A percentile compares a stretch with the other conserved stretches of the same genome.
phyloP scores from a whole-genome alignment of 2,797 vertebrate species.

The Gymnothorax javanicus region DNA sequence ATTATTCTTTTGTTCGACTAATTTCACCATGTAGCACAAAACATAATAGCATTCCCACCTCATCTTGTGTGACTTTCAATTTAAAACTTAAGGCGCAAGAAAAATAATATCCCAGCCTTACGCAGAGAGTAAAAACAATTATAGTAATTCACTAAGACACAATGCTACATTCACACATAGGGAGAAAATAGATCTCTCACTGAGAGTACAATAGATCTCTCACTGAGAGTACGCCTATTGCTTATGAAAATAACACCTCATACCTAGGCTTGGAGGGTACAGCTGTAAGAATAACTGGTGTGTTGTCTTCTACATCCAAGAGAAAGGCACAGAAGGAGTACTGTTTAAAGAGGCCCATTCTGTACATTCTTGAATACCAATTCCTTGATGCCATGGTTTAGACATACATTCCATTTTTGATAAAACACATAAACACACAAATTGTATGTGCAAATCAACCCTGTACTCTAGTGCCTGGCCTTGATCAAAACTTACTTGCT shows the following conservation, averaged over 20 bases:
- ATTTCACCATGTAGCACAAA: neutral
- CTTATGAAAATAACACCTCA: neutral
- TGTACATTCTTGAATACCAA: neutral
- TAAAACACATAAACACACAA: conserved; percentile 12
- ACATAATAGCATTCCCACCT: neutral
- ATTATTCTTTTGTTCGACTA: neutral
- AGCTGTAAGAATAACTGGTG: neutral
- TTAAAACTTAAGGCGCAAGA: neutral
- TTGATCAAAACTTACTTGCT: neutral
- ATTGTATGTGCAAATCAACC: neutral
- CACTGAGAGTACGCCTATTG: neutral
- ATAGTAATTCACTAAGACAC: neutral
- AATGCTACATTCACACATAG: neutral
- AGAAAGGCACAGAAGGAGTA: neutral
- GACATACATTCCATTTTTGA: neutral
- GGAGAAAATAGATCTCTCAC: neutral
- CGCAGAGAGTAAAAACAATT: neutral
- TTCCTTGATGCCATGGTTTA: neutral
- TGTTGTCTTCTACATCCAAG: neutral
- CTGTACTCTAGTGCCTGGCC: too few relatives aligned
- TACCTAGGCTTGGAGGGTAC: neutral
- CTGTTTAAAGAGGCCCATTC: conserved; percentile 1
- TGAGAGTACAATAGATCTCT: neutral
- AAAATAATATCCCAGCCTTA: neutral
- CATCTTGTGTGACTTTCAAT: neutral